Percentiles rank a stretch among this genome's conserved stretches.
Evolutionary conservation across 2,797 vertebrate species (phyloP).

Genomic region (Emydoidea blandingii): DNA sequence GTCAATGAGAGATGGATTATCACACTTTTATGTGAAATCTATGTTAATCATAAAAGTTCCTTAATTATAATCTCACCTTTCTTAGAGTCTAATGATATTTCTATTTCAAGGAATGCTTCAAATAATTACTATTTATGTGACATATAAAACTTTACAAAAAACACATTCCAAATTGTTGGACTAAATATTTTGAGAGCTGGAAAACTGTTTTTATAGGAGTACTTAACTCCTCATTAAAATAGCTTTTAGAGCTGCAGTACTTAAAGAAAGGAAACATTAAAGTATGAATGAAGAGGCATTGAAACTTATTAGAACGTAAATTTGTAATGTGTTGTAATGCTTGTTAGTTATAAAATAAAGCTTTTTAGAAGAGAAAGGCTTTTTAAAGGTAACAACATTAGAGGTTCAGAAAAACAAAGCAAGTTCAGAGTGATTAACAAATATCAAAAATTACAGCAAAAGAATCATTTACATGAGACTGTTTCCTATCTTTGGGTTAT

Average conservation of each 20-base stretch:
- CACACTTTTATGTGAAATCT: background rate
- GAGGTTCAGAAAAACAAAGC: too few species aligned
- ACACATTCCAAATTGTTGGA: background rate
- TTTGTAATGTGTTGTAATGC: background rate
- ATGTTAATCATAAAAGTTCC: background rate
- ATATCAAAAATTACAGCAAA: background rate
- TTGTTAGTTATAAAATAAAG: background rate
- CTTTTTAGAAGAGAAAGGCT: background rate
- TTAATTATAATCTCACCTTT: background rate
- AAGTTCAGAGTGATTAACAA: too few species aligned
- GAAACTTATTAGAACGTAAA: background rate
- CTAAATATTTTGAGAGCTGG: background rate
- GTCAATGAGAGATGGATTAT: background rate
- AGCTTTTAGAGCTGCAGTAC: background rate
- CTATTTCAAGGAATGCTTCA: background rate
- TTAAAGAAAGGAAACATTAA: background rate
- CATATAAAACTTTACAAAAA: background rate
- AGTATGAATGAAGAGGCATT: background rate
- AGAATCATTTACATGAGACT: background rate
- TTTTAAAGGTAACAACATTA: background rate
- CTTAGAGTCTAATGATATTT: background rate
- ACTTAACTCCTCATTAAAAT: background rate
- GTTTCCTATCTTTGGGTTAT: background rate
- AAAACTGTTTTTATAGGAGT: background rate
- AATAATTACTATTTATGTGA: background rate